These are phyloP conservation scores for Oostethus manadensis DNA, from an alignment of 2,113 vertebrate genomes.

Conservation along the genomic window DNA sequence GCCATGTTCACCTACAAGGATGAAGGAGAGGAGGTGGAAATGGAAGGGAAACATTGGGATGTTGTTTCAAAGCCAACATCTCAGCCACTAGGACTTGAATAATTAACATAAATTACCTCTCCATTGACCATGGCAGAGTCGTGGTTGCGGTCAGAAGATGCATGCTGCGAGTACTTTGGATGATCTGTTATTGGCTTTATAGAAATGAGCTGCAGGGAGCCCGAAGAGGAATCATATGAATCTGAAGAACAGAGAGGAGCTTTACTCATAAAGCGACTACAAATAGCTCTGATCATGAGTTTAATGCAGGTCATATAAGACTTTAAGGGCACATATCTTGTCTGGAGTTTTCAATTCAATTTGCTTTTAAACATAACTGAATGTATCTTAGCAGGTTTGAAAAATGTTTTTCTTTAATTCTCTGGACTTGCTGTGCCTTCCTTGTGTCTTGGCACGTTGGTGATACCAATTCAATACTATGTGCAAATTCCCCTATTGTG, in stretches of 20 bases:
- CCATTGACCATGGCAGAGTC: slow-evolving; percentile 84
- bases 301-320: slow-evolving; percentile 26
- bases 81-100: neutral
- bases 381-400: too few species aligned
- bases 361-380: slow-evolving; percentile 22
- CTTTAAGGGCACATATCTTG: too few species aligned
- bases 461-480: too few species aligned
- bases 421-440: too few species aligned
- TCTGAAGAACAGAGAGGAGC: slow-evolving; percentile 68
- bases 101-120: slow-evolving; percentile 73
- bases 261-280: slow-evolving; percentile 44
- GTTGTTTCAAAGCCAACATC: slow-evolving; percentile 5
- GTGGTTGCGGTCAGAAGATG: slow-evolving; percentile 83
- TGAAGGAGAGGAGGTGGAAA: neutral
- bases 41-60: neutral
- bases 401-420: too few species aligned
- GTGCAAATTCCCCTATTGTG: too few species aligned
- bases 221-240: slow-evolving; percentile 90
- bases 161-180: slow-evolving; percentile 74
- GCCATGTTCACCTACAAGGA: slow-evolving; percentile 85
- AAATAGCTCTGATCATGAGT: slow-evolving; percentile 39
- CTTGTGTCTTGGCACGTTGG: too few species aligned
- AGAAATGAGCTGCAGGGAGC: slow-evolving; percentile 91
- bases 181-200: slow-evolving; percentile 84
- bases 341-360: slow-evolving; percentile 23